Evolutionary conservation across 2,113 vertebrate species (phyloP).

Genomic region (Tupaia chinensis): DNA sequence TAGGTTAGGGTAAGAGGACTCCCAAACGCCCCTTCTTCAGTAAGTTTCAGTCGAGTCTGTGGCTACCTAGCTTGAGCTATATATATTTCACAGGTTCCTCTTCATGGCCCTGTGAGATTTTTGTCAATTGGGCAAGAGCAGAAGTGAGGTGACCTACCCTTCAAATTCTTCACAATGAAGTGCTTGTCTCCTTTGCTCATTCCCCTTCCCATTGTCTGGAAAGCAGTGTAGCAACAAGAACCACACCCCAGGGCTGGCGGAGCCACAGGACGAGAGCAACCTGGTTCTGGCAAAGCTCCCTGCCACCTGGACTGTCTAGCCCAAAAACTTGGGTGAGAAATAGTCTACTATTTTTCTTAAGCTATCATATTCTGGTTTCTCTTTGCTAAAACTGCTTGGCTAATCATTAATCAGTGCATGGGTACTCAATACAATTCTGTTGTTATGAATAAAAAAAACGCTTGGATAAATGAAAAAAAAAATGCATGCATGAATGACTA

Average conservation of each 20-base stretch:
- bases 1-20: too few species aligned
- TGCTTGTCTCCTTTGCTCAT: not conserved
- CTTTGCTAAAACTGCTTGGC: constrained; percentile 10
- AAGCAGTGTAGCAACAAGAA: not conserved
- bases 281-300: not conserved
- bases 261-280: not conserved
- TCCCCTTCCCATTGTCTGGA: not conserved
- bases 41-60: not conserved
- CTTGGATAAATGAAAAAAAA: not conserved
- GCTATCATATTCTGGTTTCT: not conserved
- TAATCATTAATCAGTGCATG: not conserved
- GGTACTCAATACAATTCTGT: not conserved
- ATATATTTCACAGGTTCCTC: not conserved
- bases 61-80: not conserved
- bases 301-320: not conserved
- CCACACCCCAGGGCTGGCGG: not conserved
- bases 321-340: not conserved
- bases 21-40: not conserved
- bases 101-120: not conserved
- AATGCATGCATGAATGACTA: not conserved
- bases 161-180: not conserved
- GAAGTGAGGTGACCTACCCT: not conserved
- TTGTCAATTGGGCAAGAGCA: not conserved
- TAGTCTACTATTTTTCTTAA: not conserved
- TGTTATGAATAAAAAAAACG: not conserved